These are phyloP conservation scores for Diaprepes abbreviatus DNA, from an alignment of 2,888 invertebrate species.

Conservation along the genomic window DNA sequence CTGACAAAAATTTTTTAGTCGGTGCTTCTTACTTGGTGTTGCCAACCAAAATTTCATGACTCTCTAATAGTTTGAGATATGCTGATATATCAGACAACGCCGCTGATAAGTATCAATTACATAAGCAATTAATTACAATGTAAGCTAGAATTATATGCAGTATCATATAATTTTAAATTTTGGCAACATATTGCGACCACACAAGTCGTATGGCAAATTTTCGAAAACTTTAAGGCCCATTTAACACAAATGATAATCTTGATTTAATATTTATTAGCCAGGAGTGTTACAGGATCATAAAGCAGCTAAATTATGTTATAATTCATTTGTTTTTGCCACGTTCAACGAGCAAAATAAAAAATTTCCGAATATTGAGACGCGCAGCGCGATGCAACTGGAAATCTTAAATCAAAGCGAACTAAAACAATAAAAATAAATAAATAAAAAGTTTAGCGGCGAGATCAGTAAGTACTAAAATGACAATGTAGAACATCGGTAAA, in stretches of 20 bases:
- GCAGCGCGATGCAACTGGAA: neutral
- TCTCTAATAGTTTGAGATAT: no score
- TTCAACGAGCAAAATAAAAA: neutral
- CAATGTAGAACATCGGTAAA: constrained; percentile 40
- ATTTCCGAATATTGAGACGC: neutral
- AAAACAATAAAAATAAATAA: neutral
- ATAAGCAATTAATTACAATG: no score
- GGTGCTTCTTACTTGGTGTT: no score
- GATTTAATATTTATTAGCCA: constrained; percentile 19
- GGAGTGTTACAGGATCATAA: constrained; percentile 12
- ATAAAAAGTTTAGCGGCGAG: constrained; percentile 12
- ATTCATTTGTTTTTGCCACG: neutral
- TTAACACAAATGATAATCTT: constrained; percentile 5
- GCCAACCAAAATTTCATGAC: no score
- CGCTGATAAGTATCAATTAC: no score
- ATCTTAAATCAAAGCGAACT: neutral
- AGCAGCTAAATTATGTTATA: constrained; percentile 17
- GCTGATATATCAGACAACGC: no score
- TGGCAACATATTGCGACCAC: constrained; percentile 2
- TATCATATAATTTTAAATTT: neutral
- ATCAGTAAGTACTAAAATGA: constrained; percentile 37
- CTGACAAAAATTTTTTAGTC: no score
- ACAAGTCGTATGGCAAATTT: constrained; percentile 16
- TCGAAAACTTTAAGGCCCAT: constrained; percentile 14
- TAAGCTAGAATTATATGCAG: neutral